Percentiles rank a stretch among this genome's conserved stretches.
These are phyloP conservation scores for Lordiphosa collinella DNA, from an alignment of 1,140 invertebrate species.

Conservation along the genomic window DNA sequence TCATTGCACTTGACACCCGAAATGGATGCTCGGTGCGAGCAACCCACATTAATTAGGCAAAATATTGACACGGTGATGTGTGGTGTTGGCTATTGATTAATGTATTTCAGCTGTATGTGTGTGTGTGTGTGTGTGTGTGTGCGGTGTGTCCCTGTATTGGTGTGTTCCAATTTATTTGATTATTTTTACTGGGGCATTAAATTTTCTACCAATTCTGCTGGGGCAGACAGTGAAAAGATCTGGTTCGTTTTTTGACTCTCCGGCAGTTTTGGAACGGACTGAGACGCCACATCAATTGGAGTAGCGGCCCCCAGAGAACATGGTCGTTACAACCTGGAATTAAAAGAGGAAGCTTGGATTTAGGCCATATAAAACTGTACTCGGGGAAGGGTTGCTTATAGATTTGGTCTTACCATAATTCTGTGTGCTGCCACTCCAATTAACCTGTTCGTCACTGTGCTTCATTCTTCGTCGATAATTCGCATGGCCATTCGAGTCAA, in stretches of 20 bases:
- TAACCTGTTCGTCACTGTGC: background rate
- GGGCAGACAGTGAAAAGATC: background rate
- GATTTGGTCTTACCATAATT: conserved; percentile 1
- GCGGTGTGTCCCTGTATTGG: conserved; percentile 4
- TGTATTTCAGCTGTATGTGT: conserved; percentile 12
- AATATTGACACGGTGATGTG: conserved; percentile 66
- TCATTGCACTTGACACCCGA: conserved; percentile 62
- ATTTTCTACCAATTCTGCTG: conserved; percentile 3
- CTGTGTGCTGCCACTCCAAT: conserved; percentile 4
- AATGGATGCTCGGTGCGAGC: conserved; percentile 54
- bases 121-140: background rate
- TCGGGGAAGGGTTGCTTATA: too few relatives aligned
- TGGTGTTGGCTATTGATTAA: conserved; percentile 61
- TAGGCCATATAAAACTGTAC: conserved; percentile 21
- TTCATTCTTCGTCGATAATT: background rate
- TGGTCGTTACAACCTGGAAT: conserved; percentile 17
- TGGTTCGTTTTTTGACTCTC: background rate
- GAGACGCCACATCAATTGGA: conserved; percentile 39
- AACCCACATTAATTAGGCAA: conserved; percentile 71
- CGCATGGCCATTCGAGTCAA: background rate
- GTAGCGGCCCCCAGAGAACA: conserved; percentile 21
- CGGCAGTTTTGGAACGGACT: conserved; percentile 17
- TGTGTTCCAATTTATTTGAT: conserved; percentile 36
- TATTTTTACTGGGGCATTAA: conserved; percentile 23
- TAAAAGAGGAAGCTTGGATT: conserved; percentile 5